Percentiles rank a stretch among this genome's conserved stretches.
phyloP scores from a whole-genome alignment of 2,888 invertebrate species.

The Folsomia candida region DNA sequence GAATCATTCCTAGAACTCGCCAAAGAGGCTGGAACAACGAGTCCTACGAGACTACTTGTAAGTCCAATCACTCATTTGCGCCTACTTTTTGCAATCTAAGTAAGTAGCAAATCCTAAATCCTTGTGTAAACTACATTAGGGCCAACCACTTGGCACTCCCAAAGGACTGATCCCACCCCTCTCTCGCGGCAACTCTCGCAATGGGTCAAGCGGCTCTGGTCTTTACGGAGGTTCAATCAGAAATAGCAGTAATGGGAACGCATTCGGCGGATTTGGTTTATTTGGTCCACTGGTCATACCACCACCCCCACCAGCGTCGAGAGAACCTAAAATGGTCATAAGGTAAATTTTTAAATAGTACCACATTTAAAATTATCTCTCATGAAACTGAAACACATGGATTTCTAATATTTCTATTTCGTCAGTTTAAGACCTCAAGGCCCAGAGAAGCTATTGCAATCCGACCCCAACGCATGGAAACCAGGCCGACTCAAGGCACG shows the following conservation, averaged over 20 bases:
- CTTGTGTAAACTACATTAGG: neutral
- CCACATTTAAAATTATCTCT: no score
- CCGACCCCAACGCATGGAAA: slow-evolving; percentile 16
- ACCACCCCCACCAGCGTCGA: slow-evolving; percentile 38
- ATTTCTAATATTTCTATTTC: no score
- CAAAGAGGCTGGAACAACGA: slow-evolving; percentile 30
- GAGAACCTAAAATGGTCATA: slow-evolving; percentile 14
- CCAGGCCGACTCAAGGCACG: slow-evolving; percentile 42
- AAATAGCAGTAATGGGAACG: neutral
- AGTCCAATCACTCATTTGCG: slow-evolving; percentile 1
- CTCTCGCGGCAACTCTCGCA: slow-evolving; percentile 1
- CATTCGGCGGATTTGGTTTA: slow-evolving; percentile 28
- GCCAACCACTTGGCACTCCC: slow-evolving; percentile 7
- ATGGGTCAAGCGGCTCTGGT: neutral
- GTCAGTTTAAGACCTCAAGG: neutral
- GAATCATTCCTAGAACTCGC: slow-evolving; percentile 39
- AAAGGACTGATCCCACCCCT: slow-evolving; percentile 5
- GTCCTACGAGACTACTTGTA: slow-evolving; percentile 21
- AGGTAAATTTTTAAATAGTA: no score
- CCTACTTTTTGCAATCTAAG: neutral
- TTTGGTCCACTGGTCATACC: slow-evolving; percentile 43
- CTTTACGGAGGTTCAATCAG: neutral
- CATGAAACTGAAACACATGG: no score
- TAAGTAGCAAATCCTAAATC: no score
- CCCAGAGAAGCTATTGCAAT: slow-evolving; percentile 3